Base-by-base conservation (phyloP, 1,140 invertebrate genomes). In the Rhagoletis zephyria region DNA sequence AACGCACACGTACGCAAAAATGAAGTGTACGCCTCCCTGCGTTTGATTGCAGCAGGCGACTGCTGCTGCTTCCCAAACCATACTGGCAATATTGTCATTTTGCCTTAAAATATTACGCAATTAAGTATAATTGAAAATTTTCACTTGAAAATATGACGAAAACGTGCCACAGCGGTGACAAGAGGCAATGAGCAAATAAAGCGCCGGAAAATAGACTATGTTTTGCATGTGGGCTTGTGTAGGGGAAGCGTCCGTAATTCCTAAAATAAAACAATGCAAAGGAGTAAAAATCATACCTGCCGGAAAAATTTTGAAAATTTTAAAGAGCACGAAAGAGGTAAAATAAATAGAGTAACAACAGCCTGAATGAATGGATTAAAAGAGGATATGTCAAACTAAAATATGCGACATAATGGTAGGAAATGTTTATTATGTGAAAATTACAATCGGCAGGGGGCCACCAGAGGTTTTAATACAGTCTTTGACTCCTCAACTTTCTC, bases 61-160 rank as follows among this genome's bases (percentile, higher is more conserved):
- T 30, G 19, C n/a, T n/a, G 1, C 42, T 16, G n/a, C 40, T 6
- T 85, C 30, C 9, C 30, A 9, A 4, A 51, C 59, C 30, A 12
- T n/a, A 56, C n/a, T n/a, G n/a, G 9, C 74, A 81, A 10, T 56
- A 2, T 81, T 81, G 74, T 16, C 48, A 87, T 67, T 61, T 10
- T 48, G 42, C 65, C 77, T 65, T 85, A 51, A 48, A 63, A 61
- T 87, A 85, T 87, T 87, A 81, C 64, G 87, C 87, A 88, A 88
- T 88, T 88, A 88, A 88, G 87, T 86, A 85, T 88, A 88, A 88
- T 88, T 88, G 87, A 88, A 88, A 88, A 88, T 86, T 60, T 88
- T 88, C 87, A 86, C 87, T 86, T 86, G 19, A 59, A 86, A 86
- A 85, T 88, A 85, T 87, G 86, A 77, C 59, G 51, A 77, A 61